These are phyloP conservation scores for Drosophila tropicalis DNA, from an alignment of 1,140 invertebrate species.

Conservation along the genomic window DNA sequence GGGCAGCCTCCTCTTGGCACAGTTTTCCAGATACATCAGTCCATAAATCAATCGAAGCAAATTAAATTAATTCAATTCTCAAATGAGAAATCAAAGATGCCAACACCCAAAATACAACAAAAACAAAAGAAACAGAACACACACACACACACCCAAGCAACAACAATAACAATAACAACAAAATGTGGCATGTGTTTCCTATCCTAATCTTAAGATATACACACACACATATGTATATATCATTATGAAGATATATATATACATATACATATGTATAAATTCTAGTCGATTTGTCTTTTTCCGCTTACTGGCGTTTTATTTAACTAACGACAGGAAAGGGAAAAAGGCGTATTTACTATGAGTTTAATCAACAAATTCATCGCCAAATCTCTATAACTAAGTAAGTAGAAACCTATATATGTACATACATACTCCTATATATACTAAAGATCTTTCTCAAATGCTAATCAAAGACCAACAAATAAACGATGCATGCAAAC, in stretches of 20 bases:
- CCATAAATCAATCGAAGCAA: conserved; percentile 75
- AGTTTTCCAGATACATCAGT: conserved; percentile 69
- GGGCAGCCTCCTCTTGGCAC: conserved; percentile 61
- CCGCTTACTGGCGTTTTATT: conserved; percentile 83
- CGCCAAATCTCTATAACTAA: not conserved
- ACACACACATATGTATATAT: not conserved
- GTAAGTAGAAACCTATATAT: not conserved
- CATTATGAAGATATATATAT: not conserved
- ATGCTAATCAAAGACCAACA: conserved; percentile 48
- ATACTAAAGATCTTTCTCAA: not conserved
- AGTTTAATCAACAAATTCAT: conserved; percentile 56
- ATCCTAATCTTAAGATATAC: conserved; percentile 17
- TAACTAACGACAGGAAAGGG: conserved; percentile 81
- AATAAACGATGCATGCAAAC: conserved; percentile 39
- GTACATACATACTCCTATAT: not conserved
- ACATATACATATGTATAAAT: conserved; percentile 38
- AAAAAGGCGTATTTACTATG: conserved; percentile 82
- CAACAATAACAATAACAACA: not conserved
- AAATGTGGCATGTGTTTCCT: conserved; percentile 56
- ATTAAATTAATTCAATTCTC: conserved; percentile 75
- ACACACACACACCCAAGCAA: conserved; percentile 1
- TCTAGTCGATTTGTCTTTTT: conserved; percentile 83
- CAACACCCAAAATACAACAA: not conserved
- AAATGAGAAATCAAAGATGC: conserved; percentile 26
- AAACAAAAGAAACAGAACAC: conserved; percentile 36